These are phyloP conservation scores for Heteromyza rotundicornis DNA, from an alignment of 2,888 invertebrate species.

Conservation along the genomic window DNA sequence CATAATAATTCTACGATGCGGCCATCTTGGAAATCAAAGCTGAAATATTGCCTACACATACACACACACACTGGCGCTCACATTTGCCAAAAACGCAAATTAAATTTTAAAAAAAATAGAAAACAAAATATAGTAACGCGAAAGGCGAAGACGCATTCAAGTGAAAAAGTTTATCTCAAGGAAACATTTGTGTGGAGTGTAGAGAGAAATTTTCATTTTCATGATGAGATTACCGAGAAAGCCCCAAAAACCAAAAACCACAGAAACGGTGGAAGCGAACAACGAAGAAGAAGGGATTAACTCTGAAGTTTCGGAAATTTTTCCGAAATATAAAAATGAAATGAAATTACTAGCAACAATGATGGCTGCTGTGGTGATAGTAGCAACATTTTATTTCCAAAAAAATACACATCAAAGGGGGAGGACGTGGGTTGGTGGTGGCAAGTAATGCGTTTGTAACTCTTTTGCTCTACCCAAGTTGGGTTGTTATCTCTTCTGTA, in stretches of 20 bases:
- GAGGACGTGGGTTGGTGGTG: neutral
- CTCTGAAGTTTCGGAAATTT: slow-evolving; percentile 45
- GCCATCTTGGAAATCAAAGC: slow-evolving; percentile 49
- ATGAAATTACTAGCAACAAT: slow-evolving; percentile 41
- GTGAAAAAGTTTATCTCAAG: slow-evolving; percentile 51
- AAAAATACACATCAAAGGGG: too few species aligned
- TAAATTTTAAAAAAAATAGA: too few species aligned
- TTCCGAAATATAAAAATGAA: too few species aligned
- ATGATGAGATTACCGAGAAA: slow-evolving; percentile 47
- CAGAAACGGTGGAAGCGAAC: too few species aligned
- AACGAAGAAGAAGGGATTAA: slow-evolving; percentile 49
- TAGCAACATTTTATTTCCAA: neutral
- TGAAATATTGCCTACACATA: neutral
- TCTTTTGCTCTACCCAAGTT: neutral
- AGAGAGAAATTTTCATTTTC: slow-evolving; percentile 53
- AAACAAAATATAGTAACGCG: too few species aligned
- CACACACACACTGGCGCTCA: neutral
- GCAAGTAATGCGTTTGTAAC: neutral
- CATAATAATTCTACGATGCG: slow-evolving; percentile 43
- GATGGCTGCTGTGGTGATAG: slow-evolving; percentile 37
- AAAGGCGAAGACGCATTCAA: slow-evolving; percentile 47
- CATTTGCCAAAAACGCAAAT: neutral
- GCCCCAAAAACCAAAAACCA: neutral
- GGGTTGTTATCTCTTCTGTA: too few species aligned
- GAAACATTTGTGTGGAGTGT: too few species aligned